Base-by-base conservation (phyloP, 2,888 invertebrate species). In the Branchellion lobata region DNA sequence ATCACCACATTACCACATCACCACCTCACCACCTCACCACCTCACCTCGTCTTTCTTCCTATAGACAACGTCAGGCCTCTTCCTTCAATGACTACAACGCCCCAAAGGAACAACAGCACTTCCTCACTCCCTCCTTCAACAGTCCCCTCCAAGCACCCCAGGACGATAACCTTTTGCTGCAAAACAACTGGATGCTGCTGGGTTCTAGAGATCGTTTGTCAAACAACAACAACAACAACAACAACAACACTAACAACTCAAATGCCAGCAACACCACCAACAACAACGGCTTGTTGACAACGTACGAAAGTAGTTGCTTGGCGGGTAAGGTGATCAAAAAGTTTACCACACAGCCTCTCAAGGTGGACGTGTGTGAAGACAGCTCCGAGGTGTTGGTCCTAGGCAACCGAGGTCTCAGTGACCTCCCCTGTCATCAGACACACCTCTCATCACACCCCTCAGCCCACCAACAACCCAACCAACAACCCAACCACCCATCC, bases 91-190 rank as follows among this genome's bases (percentile, higher is more conserved):
- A 65, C 11, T 77, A 77, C 77, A 77, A 31, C 36, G 24, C 27
- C 5, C 77, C 77, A 8, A 77, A 77, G 27, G 77, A 77, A 11
- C 77, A 77, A 27, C 47, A 73, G 31, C 31, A 69, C 31, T 34
- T 31, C n/a, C 31, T 34, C 5, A 14, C 31, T 21, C 33, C 29
- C 14, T 34, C 69, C 14, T 31, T 5, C 69, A 33, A 34, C 14
- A 69, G 27, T 14, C 69, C 33, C 14, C 29, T 31, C 69, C 11
- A n/a, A 11, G 5, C 29, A 14, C 11, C 34, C 2, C 31, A 31
- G 3, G 18, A 31, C 31, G 33, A 69, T 34, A 24, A 34, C 69
- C 69, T n/a, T 14, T 34, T 29, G n/a, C 29, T 65, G 65, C 65
- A 65, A 8, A 65, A 65, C 29, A 65, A 65, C n/a, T 65, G 65